Conservation (phyloP, 2,113 vertebrate species). For the Apteryx mantelli region DNA sequence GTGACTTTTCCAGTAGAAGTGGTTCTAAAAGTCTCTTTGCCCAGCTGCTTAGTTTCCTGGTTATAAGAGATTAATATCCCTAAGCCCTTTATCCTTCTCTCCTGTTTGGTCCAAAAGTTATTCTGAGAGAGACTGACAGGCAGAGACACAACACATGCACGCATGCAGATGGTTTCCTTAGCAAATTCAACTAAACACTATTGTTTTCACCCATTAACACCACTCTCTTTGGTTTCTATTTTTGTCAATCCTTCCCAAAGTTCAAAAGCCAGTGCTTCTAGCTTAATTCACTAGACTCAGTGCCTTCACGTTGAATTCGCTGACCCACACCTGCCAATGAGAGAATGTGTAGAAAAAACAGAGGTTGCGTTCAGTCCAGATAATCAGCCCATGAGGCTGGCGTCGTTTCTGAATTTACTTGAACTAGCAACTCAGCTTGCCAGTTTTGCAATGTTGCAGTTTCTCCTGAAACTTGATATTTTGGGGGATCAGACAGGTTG, state of each 20-base stretch:
- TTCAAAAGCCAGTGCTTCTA: not conserved
- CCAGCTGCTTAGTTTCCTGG: not conserved
- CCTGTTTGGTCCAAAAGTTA: not conserved
- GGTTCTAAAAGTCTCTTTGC: not conserved
- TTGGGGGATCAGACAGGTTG: not conserved
- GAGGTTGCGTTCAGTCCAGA: not conserved
- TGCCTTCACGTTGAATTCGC: not conserved
- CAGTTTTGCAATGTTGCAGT: not conserved
- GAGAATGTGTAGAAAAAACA: not conserved
- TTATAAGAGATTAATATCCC: not conserved
- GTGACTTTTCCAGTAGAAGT: not conserved
- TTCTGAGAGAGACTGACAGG: not conserved
- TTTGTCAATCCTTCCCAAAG: not conserved
- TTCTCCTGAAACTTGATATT: not conserved
- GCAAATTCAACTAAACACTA: not conserved
- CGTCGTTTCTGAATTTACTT: not conserved
- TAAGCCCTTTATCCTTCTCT: not conserved
- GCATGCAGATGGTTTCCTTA: not conserved
- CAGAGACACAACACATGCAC: not conserved
- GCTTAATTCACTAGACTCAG: not conserved
- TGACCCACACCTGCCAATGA: not conserved
- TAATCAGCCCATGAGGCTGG: not conserved
- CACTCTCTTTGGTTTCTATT: not conserved
- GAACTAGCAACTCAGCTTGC: not conserved
- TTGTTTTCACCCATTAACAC: not conserved